Evolutionary conservation across 2,797 vertebrate genomes (phyloP).

Genomic region (Neopelma chrysocephalum): DNA sequence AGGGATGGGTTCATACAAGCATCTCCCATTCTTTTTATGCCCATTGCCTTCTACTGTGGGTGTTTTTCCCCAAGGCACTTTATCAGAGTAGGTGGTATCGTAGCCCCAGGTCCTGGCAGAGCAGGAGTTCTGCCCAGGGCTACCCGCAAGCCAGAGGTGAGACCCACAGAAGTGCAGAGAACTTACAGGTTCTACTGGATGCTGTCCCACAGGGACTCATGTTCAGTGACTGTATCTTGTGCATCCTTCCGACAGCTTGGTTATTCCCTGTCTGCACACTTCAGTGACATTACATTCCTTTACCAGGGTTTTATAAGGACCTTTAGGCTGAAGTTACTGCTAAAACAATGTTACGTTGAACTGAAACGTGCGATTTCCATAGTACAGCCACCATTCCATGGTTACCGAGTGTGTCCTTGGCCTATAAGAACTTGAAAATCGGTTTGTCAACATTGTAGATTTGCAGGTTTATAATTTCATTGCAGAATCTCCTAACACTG

Average conservation of each 20-base stretch:
- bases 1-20: not conserved
- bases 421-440: not conserved
- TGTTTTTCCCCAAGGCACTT: not conserved
- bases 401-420: not conserved
- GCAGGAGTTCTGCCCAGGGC: not conserved
- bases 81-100: not conserved
- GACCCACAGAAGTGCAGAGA: not conserved
- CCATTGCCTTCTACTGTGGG: not conserved
- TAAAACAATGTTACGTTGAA: not conserved
- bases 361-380: accelerated
- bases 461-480: not conserved
- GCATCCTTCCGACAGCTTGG: not conserved
- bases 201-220: accelerated
- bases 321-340: not conserved
- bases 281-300: not conserved
- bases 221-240: not conserved
- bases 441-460: not conserved
- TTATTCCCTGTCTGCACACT: accelerated
- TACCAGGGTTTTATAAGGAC: not conserved
- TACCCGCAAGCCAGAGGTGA: not conserved
- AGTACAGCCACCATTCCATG: accelerated
- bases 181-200: not conserved
- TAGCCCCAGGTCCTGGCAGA: not conserved
- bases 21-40: not conserved
- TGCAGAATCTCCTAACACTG: not conserved